Base-by-base conservation (phyloP, 2,888 invertebrate species). In the Nebria salina region DNA sequence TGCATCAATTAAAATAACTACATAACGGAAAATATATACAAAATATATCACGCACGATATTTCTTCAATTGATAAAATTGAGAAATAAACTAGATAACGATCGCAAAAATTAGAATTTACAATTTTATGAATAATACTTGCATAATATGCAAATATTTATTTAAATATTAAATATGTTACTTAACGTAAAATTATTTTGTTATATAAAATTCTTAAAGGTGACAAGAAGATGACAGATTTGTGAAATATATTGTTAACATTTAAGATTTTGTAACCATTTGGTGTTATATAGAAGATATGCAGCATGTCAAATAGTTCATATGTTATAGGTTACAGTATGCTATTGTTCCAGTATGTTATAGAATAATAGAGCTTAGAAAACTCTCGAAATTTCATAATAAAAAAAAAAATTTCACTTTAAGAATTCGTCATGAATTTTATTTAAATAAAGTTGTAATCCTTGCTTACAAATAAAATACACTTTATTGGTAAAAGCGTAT, bases 281-380 rank as follows among this genome's bases (percentile, higher is more conserved):
- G 20, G 20, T 20, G 20, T 20, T 20, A 20, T 7, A 54, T 54
- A 54, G 13, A 11, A 54, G 8, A 54, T 54, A 54, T 7, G 54
- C 34, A 34, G 20, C 25, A 72, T 72, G 25, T 72, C 72, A 20
- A 15, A 73, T 82, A 75, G 54, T 41, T 54, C 54, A 54, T 54
- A 54, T 54, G 54, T 54, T 54, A 34, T 34, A 34, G 34, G 34
- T 34, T 2, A 34, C 2, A 1, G 34, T 34, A 34, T 34, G 5
- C 34, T 34, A 34, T 34, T 34, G 34, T 34, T 34, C 34, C 4
- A 34, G 0, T 4, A 34, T 34, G 5, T 34, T 34, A 34, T 34
- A 20, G 20, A 20, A 20, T 20, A 34, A 34, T 34, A 34, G 34
- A 4, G 34, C 5, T 34, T 34, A 34, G 34, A 34, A 34, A 34